Evolutionary conservation across 1,140 invertebrate genomes (phyloP).

Genomic region (Arion vulgaris): DNA sequence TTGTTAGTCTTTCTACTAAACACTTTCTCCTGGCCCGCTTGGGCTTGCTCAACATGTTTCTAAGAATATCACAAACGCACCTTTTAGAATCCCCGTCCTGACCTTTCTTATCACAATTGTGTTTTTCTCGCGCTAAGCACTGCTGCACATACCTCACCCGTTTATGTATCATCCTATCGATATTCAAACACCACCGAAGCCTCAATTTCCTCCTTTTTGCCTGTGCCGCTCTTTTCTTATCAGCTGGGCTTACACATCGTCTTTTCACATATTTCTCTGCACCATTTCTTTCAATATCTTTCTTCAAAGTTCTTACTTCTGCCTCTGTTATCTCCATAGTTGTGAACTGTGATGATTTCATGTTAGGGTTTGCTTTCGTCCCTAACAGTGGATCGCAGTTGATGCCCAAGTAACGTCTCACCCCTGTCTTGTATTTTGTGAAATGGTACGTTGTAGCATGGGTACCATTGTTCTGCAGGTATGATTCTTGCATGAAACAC

Average conservation of each 20-base stretch:
- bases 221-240: neutral
- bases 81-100: neutral
- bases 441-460: neutral
- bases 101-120: neutral
- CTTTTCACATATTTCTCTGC: neutral
- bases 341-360: neutral
- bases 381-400: neutral
- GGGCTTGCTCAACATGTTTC: neutral
- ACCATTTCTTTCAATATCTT: neutral
- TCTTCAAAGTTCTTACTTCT: neutral
- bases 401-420: neutral
- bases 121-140: neutral
- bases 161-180: neutral
- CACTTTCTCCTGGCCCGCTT: neutral
- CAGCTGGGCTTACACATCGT: neutral
- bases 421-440: neutral
- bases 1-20: neutral
- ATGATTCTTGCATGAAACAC: neutral
- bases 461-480: neutral
- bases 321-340: neutral
- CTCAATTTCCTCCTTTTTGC: neutral
- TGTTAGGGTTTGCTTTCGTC: neutral
- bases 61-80: neutral
- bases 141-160: neutral
- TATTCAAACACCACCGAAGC: slow-evolving; percentile 2